Conservation (phyloP, 2,888 invertebrate species). For the Mylabris sibirica region DNA sequence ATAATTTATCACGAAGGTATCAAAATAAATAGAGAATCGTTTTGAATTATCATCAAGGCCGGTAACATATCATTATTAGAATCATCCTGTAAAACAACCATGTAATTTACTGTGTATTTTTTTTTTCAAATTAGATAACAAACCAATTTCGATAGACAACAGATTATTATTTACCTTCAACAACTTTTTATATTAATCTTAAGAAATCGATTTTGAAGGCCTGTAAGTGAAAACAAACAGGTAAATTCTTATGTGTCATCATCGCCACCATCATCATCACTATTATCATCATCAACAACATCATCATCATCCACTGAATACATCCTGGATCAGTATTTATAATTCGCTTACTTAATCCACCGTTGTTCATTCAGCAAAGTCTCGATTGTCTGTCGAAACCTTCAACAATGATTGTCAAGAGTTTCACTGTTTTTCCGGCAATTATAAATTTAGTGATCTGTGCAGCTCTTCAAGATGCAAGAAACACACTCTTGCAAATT, state of each 20-base stretch:
- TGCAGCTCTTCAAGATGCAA: conserved; percentile 40
- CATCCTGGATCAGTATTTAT: conserved; percentile 42
- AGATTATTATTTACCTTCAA: conserved; percentile 10
- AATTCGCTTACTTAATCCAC: conserved; percentile 38
- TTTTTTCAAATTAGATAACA: conserved; percentile 13
- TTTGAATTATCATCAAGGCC: conserved; percentile 8
- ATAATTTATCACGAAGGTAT: neutral
- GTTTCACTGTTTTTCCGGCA: neutral
- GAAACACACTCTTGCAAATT: conserved; percentile 43
- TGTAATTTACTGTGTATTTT: neutral
- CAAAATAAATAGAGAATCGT: neutral
- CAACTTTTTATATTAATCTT: neutral
- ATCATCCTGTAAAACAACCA: conserved; percentile 14
- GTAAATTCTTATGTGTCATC: conserved; percentile 34
- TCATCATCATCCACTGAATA: conserved; percentile 25
- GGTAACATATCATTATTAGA: conserved; percentile 6
- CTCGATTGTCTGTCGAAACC: neutral
- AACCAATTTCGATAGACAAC: conserved; percentile 11
- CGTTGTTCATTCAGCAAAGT: conserved; percentile 31
- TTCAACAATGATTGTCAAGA: neutral
- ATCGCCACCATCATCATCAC: neutral
- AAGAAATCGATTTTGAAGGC: conserved; percentile 5
- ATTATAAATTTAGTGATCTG: conserved; percentile 21
- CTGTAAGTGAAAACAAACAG: conserved; percentile 2
- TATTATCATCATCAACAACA: neutral